Base-by-base conservation (phyloP, 1,140 invertebrate genomes). In the Bombyx mandarina region DNA sequence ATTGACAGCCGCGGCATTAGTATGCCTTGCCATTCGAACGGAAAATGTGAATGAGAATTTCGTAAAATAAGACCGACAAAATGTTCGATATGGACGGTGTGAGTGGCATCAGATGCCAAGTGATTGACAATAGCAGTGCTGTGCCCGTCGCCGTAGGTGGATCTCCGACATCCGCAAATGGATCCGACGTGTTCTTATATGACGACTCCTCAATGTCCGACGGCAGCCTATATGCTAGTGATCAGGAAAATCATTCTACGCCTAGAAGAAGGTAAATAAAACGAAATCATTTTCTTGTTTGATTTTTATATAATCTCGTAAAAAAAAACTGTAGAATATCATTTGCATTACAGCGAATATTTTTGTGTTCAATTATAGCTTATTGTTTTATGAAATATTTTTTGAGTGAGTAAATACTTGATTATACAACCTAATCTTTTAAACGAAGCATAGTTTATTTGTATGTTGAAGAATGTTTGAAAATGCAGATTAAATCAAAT, bases 191-290 rank as follows among this genome's bases (percentile, higher is more conserved):
- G 58, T 86, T 84, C 48, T 58, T 86, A 3, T 88, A 85, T 56
- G 85, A 88, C 58, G 85, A 88, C 50, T 88, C 82, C 0, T 88
- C 85, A 0, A 79, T 82, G 76, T 86, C 85, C 49, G 85, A 88
- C 58, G 78, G 83, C 45, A 88, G 85, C 48, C 62, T 88, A 7
- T 88, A 88, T 54, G 83, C 82, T 0, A 88, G 85, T 65, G 85
- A 88, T 56, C 79, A 86, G 56, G 85, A 88, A 67, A 88, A 88
- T 60, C 75, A 69, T n/a, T 84, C 82, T 0, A 73, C 68, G 0
- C 83, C 83, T 0, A 74, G 74, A 52, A 80, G 77, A 76, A 74
- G 81, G 82, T 86, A 62, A 35, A 2, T 35, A 35, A 35, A 35
- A 35, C 26, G 26, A 35, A 35, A 5, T 35, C 2, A 35, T 35